phyloP scores from a whole-genome alignment of 2,797 vertebrate genomes.

The Onychomys torridus region DNA sequence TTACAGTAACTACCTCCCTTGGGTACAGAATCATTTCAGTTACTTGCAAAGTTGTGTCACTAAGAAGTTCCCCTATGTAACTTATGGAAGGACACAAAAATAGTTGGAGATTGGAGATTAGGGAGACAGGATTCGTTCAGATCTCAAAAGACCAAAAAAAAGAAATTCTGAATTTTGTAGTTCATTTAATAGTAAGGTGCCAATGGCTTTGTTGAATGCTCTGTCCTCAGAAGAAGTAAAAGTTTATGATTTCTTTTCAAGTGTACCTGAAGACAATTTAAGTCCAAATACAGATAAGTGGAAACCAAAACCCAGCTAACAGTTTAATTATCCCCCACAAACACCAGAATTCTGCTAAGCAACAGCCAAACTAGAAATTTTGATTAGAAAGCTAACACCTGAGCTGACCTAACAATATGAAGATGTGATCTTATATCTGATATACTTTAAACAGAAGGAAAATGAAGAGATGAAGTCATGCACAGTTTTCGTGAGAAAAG shows the following conservation, averaged over 20 bases:
- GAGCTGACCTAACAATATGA: background rate
- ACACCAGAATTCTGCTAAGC: background rate
- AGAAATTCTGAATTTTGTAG: background rate
- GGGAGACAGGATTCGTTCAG: background rate
- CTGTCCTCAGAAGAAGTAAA: background rate
- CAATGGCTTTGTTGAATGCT: background rate
- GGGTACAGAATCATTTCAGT: background rate
- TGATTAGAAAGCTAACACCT: background rate
- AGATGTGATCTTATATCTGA: background rate
- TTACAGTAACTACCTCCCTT: background rate
- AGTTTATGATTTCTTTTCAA: background rate
- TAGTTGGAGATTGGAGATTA: background rate
- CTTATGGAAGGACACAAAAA: background rate
- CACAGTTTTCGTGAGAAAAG: too few species aligned
- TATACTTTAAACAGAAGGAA: background rate
- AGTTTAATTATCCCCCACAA: too few species aligned
- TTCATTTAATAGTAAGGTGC: background rate
- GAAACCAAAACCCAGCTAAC: background rate
- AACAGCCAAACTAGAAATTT: too few species aligned
- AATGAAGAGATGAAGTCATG: background rate
- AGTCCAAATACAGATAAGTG: background rate
- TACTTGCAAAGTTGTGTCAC: background rate
- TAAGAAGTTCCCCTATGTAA: background rate
- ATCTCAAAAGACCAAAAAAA: background rate
- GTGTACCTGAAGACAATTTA: background rate